These are phyloP conservation scores for Rhimphoctona megacephalus DNA, from an alignment of 2,888 invertebrate species.

Conservation along the genomic window DNA sequence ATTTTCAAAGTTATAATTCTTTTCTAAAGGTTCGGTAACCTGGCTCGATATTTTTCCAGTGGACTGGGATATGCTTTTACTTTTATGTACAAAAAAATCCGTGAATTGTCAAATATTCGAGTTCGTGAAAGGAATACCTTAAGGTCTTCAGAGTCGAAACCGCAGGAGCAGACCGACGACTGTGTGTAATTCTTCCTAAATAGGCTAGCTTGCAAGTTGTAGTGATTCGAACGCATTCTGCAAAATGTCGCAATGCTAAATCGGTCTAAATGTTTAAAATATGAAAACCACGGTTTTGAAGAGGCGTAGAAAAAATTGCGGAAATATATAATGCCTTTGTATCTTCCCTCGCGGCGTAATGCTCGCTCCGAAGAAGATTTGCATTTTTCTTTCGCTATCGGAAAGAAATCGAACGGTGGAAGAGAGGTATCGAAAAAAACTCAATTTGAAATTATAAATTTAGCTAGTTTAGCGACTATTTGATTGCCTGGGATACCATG, in stretches of 20 bases:
- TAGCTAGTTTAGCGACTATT: not conserved
- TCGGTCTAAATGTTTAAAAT: constrained; percentile 1
- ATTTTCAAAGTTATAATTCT: too few relatives aligned
- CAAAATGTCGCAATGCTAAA: constrained; percentile 2
- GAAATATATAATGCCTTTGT: constrained; percentile 11
- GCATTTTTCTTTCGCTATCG: not conserved
- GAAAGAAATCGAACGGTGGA: constrained; percentile 13
- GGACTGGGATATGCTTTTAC: too few relatives aligned
- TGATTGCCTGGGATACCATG: constrained; percentile 12
- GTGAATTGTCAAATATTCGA: too few relatives aligned
- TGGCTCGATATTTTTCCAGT: too few relatives aligned
- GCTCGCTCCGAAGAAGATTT: not conserved
- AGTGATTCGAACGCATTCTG: constrained; percentile 16
- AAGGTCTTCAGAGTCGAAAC: too few relatives aligned
- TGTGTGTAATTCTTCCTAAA: too few relatives aligned
- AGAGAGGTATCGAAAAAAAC: not conserved
- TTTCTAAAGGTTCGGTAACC: too few relatives aligned
- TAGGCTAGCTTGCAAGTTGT: too few relatives aligned
- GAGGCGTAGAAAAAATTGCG: not conserved
- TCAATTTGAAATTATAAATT: not conserved
- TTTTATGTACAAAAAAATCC: too few relatives aligned
- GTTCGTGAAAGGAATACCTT: too few relatives aligned
- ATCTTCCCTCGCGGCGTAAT: not conserved
- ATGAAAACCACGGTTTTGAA: not conserved
- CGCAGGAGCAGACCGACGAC: too few relatives aligned